phyloP scores from a whole-genome alignment of 1,140 invertebrate species.

The Drepana arcuata region DNA sequence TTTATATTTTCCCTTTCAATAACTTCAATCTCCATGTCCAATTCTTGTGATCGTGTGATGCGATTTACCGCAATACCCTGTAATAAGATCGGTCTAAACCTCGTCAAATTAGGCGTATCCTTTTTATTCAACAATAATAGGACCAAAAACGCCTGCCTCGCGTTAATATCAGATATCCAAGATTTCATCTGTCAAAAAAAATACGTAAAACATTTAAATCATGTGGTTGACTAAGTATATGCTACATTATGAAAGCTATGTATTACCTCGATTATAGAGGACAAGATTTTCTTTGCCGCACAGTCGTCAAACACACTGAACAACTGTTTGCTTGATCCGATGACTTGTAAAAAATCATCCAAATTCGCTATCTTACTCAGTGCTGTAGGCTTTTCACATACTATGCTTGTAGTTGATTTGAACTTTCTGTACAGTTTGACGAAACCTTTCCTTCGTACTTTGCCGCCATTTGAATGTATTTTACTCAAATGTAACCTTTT shows the following conservation, averaged over 20 bases:
- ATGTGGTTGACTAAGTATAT: not conserved
- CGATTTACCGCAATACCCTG: slow-evolving; percentile 56
- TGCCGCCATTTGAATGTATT: too few relatives aligned
- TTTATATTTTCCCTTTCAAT: slow-evolving; percentile 51
- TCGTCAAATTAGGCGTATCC: slow-evolving; percentile 38
- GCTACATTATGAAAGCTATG: not conserved
- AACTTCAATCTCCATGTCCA: slow-evolving; percentile 61
- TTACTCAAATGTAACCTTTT: too few relatives aligned
- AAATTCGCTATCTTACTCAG: slow-evolving; percentile 39
- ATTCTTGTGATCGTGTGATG: slow-evolving; percentile 42
- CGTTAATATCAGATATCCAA: slow-evolving; percentile 44
- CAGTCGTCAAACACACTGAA: slow-evolving; percentile 21
- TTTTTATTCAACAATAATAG: slow-evolving; percentile 52
- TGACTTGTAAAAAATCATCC: slow-evolving; percentile 42
- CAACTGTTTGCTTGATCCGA: slow-evolving; percentile 31
- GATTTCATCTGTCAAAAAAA: slow-evolving; percentile 39
- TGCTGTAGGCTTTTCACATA: slow-evolving; percentile 18
- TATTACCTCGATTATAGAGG: slow-evolving; percentile 22
- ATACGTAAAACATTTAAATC: not conserved
- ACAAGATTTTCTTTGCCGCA: slow-evolving; percentile 20
- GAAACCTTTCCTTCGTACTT: slow-evolving; percentile 27
- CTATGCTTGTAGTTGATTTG: slow-evolving; percentile 40
- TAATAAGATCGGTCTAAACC: slow-evolving; percentile 38
- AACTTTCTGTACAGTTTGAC: slow-evolving; percentile 47
- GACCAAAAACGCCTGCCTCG: slow-evolving; percentile 43